These are phyloP conservation scores for Petroica traversi DNA, from an alignment of 2,113 vertebrate genomes.

Conservation along the genomic window DNA sequence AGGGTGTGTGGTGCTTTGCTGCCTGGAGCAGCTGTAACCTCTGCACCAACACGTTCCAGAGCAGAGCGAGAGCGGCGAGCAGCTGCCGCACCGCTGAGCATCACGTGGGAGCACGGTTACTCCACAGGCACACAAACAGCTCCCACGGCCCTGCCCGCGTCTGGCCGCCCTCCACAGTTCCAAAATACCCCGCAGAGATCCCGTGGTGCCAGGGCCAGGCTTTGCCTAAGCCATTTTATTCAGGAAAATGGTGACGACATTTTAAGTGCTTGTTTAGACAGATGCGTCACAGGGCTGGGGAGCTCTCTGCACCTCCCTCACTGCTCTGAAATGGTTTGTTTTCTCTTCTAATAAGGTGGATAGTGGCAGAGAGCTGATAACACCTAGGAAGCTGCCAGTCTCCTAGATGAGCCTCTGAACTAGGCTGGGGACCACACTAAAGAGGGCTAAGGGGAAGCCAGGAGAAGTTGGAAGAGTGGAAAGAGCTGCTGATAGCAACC, in stretches of 20 bases:
- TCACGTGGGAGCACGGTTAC: not conserved
- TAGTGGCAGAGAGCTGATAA: not conserved
- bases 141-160: not conserved
- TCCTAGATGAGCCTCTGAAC: not conserved
- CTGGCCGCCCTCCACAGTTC: not conserved
- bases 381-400: not conserved
- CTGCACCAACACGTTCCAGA: not conserved
- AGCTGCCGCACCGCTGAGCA: rapidly evolving
- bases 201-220: not conserved
- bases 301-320: not conserved
- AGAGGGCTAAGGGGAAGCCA: not conserved
- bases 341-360: not conserved
- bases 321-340: not conserved
- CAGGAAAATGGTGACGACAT: not conserved
- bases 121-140: not conserved
- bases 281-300: not conserved
- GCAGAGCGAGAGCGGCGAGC: not conserved
- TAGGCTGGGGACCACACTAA: not conserved
- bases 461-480: not conserved
- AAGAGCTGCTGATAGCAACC: not conserved
- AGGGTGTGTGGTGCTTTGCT: not conserved
- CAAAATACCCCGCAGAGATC: not conserved
- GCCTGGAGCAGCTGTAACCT: slow-evolving; percentile 21
- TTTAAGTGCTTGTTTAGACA: not conserved
- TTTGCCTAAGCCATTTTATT: not conserved